Evolutionary conservation across 2,888 invertebrate genomes (phyloP).

Genomic region (Tetranychus truncatus): DNA sequence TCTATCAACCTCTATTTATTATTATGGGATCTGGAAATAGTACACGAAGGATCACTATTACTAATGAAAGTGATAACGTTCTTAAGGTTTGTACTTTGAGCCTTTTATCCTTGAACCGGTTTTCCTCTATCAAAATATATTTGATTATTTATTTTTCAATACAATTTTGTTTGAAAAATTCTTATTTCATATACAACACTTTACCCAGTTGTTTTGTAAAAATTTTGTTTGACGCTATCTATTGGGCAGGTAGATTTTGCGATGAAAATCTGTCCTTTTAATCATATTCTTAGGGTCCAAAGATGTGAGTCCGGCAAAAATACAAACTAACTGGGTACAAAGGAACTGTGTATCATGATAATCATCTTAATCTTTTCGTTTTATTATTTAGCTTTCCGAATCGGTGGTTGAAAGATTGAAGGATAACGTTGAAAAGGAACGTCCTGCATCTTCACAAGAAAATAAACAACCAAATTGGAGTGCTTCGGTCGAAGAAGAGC

Average conservation of each 20-base stretch:
- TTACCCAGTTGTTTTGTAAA: no score
- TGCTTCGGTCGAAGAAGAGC: not conserved
- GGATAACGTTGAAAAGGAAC: conserved; percentile 17
- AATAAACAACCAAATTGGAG: not conserved
- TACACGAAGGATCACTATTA: conserved; percentile 24
- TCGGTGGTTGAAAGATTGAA: conserved; percentile 22
- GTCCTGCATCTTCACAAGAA: conserved; percentile 1
- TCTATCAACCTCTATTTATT: not conserved
- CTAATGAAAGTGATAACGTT: conserved; percentile 23
- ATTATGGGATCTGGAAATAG: conserved; percentile 14
- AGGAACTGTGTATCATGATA: not conserved
- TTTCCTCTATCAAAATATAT: not conserved
- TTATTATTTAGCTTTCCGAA: conserved; percentile 24
- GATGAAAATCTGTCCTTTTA: no score
- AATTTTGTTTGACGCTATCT: no score
- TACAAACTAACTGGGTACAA: no score
- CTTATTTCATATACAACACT: not conserved
- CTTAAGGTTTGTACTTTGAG: conserved; percentile 1
- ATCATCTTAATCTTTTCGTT: conserved; percentile 12
- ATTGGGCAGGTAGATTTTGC: no score
- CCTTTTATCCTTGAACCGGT: conserved; percentile 6
- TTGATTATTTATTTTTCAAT: not conserved
- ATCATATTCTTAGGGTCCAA: no score
- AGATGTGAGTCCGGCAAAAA: no score
- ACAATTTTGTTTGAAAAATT: not conserved